phyloP scores from a whole-genome alignment of 2,113 vertebrate genomes.

The Pleuronectes platessa region DNA sequence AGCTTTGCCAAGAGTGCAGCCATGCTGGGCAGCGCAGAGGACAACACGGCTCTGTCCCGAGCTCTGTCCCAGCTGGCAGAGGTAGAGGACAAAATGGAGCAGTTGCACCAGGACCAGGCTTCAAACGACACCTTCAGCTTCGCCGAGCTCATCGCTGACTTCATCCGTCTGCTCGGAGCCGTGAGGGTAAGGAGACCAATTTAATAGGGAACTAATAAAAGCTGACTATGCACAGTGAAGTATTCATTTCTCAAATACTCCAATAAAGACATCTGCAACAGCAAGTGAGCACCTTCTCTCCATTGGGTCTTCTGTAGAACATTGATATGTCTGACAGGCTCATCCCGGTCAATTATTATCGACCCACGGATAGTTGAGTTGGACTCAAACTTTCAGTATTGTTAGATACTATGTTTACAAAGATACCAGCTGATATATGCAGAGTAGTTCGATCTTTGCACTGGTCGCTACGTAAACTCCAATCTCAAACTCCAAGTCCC shows the following conservation, averaged over 20 bases:
- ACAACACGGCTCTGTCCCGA: constrained; percentile 95
- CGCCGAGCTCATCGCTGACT: constrained; percentile 93
- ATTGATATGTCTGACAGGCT: too few species aligned
- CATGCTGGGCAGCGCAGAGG: constrained; percentile 97
- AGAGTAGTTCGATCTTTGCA: too few species aligned
- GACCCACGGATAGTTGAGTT: too few species aligned
- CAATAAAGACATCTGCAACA: not conserved
- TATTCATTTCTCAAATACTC: not conserved
- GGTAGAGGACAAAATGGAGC: constrained; percentile 97
- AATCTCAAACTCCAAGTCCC: too few species aligned
- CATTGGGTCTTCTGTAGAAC: too few species aligned
- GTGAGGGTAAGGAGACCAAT: constrained; percentile 84
- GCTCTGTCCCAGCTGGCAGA: constrained; percentile 96
- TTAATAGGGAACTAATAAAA: not conserved
- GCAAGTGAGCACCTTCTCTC: too few species aligned
- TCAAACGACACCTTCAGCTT: constrained; percentile 92
- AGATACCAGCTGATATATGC: too few species aligned
- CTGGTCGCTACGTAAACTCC: too few species aligned
- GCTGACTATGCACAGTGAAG: too few species aligned
- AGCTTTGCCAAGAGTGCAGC: constrained; percentile 96
- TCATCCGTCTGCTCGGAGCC: constrained; percentile 92
- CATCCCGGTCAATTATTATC: too few species aligned
- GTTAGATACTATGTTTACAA: too few species aligned
- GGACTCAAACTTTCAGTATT: too few species aligned
- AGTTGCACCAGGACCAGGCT: constrained; percentile 96